Conservation (phyloP, 2,113 vertebrate species). For the Ascaphus truei region DNA sequence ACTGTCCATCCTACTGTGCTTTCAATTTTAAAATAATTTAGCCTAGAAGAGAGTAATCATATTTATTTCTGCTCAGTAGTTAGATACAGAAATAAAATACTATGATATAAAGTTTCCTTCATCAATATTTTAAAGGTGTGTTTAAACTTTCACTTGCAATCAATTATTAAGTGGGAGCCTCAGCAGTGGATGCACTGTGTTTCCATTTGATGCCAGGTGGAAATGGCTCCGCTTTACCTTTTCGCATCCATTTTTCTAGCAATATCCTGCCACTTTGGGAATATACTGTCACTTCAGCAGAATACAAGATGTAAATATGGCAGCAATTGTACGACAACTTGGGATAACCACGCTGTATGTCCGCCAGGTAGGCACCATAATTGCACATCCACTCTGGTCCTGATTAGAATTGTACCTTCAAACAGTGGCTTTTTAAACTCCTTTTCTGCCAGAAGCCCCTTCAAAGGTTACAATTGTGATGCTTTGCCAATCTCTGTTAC, state of each 20-base stretch:
- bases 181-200: neutral
- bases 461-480: no score
- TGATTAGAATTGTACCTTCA: no score
- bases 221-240: neutral
- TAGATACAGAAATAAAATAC: no score
- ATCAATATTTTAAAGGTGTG: constrained; percentile 3
- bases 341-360: neutral
- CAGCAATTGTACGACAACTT: neutral
- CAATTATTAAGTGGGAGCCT: constrained; percentile 1
- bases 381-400: no score
- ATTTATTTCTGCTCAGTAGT: no score
- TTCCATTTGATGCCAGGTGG: neutral
- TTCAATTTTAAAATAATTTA: no score
- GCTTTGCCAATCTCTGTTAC: no score
- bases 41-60: no score
- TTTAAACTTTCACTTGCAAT: constrained; percentile 5
- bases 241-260: neutral
- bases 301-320: constrained; percentile 9
- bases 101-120: no score
- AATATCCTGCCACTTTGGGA: neutral
- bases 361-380: neutral
- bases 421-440: no score
- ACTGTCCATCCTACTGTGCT: no score
- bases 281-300: neutral
- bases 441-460: neutral